Base-by-base conservation (phyloP, 2,113 vertebrate genomes). In the Elephas maximus region DNA sequence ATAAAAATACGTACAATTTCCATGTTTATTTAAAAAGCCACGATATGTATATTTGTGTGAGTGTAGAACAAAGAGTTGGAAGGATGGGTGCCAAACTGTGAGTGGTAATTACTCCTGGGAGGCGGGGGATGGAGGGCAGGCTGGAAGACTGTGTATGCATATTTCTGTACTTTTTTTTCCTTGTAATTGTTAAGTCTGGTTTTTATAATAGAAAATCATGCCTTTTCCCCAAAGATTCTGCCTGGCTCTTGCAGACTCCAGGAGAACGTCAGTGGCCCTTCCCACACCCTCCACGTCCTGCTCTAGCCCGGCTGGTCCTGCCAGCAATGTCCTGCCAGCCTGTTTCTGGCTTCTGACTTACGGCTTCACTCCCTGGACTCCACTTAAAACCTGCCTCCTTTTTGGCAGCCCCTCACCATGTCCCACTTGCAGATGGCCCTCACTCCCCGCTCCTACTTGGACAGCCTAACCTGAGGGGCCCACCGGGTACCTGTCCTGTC, bases 381-480 rank as follows among this genome's bases (percentile, higher is more conserved):
- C n/a, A 65, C 28, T 28, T 12, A 63, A 77, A 77, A 57, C 57
- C 10, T 51, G 24, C 10, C 30, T 30, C n/a, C 9, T 74, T 48
- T 67, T n/a, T 33, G 11, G 82, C 82, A 78, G 45, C 48, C 60
- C 71, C 60, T 26, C 60, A 85, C 60, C 10, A 3, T 8, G 26
- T 65, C 7, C 18, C 2, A 51, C 2, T 37, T 76, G 44, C 41
- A 44, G 28, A 83, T 0, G 0, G 53, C 30, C 69, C 30, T 33
- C 60, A n/a, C 0, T 1, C n/a, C 60, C 7, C 2, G 60, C 23
- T 44, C 73, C 45, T 33, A 33, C 5, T 11, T n/a, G 0, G 8
- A 33, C 81, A 33, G 81, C 8, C 60, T n/a, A 7, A 6, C 44
- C 23, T 0, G 37, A 26, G 24, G 63, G 23, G 23, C 23, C 24